Base-by-base conservation (phyloP, 2,113 vertebrate genomes). In the Phaetusa simplex region DNA sequence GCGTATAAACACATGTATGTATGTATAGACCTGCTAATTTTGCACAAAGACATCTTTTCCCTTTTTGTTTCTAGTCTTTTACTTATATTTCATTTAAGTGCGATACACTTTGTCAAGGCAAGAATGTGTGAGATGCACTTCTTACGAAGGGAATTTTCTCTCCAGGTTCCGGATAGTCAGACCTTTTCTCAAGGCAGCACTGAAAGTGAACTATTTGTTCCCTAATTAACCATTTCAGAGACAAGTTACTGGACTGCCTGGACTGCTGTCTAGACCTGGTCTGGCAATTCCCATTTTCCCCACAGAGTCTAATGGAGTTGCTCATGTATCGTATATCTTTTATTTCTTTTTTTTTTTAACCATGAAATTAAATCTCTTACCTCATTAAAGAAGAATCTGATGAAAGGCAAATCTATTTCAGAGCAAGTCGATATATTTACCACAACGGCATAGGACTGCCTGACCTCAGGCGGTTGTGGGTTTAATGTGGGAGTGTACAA, bases 321-420 rank as follows among this genome's bases (percentile, higher is more conserved):
- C 50, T 95, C 73, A 6, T 5, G 50, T 79, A 82, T 53, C 52
- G 45, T 18, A 3, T 80, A 29, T 53, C 77, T 79, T 58, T 85
- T 21, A 72, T 85, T 88, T 67, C 4, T 36, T 66, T 88, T 81
- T 61, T 67, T 78, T 80, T 91, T 72, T 80, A 79, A 79, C 72
- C 2, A 11, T 47, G 29, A 93, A 92, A 95, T 95, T 49, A 83
- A 95, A 95, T 56, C 76, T 71, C 88, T 88, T 95, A 81, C 92
- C 76, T 87, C 83, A 94, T 65, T 85, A 84, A 76, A 93, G 64
- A 95, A 74, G 78, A 96, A 94, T 95, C 84, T 87, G 66, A 90
- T 80, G 84, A 91, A 94, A 96, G 47, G 66, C 67, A 86, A 93
- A 86, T 86, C 49, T 92, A 5, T 90, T 94, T 88, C 67, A 95